phyloP scores from a whole-genome alignment of 2,113 vertebrate genomes.

The Callospermophilus lateralis region DNA sequence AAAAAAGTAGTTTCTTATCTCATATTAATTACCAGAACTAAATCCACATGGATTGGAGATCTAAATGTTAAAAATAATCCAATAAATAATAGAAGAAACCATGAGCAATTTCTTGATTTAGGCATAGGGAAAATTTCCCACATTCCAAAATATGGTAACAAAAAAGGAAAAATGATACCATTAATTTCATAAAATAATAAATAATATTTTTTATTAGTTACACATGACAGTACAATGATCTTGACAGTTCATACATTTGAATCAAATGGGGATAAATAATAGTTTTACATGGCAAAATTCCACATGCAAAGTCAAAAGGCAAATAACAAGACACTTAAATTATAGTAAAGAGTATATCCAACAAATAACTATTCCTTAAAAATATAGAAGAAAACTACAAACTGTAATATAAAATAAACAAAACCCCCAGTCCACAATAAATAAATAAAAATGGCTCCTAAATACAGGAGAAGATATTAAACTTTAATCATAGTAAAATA shows the following conservation, averaged over 20 bases:
- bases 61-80: neutral
- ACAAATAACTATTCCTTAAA: neutral
- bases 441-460: neutral
- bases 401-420: neutral
- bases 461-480: neutral
- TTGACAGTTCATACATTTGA: too few species aligned
- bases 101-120: neutral
- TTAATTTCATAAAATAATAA: neutral
- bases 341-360: neutral
- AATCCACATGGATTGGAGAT: neutral
- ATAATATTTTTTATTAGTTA: neutral
- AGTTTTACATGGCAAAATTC: neutral
- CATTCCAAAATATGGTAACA: constrained; percentile 18
- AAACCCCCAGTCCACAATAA: neutral
- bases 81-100: neutral
- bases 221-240: too few species aligned
- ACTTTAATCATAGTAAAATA: constrained; percentile 10
- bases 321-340: neutral
- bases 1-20: neutral
- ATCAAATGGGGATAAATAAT: neutral
- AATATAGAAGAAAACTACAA: neutral
- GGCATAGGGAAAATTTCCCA: neutral
- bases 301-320: constrained; percentile 1
- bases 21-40: neutral
- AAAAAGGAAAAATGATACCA: neutral